phyloP scores from a whole-genome alignment of 2,888 invertebrate species.

The Tinea semifulvella region DNA sequence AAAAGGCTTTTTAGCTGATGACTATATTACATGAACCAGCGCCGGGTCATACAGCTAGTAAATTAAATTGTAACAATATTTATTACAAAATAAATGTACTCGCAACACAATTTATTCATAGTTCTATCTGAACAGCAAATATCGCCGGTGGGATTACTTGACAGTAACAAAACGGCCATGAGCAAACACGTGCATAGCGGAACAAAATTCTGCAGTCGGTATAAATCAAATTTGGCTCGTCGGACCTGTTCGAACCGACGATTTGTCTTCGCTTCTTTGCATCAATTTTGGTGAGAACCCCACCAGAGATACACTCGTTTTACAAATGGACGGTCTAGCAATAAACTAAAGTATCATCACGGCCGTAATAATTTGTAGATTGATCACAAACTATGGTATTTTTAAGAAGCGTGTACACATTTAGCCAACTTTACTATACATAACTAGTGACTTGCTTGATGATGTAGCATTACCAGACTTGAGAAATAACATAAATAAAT shows the following conservation, averaged over 20 bases:
- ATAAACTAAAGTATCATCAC: too few species aligned
- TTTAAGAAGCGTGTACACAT: too few species aligned
- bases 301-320: slow-evolving; percentile 9
- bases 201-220: slow-evolving; percentile 7
- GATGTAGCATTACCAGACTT: too few species aligned
- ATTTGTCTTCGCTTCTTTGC: slow-evolving; percentile 13
- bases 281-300: slow-evolving; percentile 13
- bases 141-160: slow-evolving; percentile 10
- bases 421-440: too few species aligned
- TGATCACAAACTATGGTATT: too few species aligned
- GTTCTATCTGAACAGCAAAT: background rate
- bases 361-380: too few species aligned
- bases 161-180: slow-evolving; percentile 9
- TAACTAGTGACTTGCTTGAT: too few species aligned
- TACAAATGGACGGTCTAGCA: slow-evolving; percentile 9
- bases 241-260: slow-evolving; percentile 8
- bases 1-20: too few species aligned
- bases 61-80: too few species aligned
- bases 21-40: too few species aligned
- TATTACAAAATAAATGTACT: slow-evolving; percentile 4
- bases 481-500: too few species aligned
- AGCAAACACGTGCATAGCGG: slow-evolving; percentile 9
- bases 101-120: background rate
- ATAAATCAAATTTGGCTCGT: slow-evolving; percentile 13
- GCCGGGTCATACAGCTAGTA: too few species aligned